phyloP scores from a whole-genome alignment of 2,888 invertebrate genomes.

The Megamerina dolium region DNA sequence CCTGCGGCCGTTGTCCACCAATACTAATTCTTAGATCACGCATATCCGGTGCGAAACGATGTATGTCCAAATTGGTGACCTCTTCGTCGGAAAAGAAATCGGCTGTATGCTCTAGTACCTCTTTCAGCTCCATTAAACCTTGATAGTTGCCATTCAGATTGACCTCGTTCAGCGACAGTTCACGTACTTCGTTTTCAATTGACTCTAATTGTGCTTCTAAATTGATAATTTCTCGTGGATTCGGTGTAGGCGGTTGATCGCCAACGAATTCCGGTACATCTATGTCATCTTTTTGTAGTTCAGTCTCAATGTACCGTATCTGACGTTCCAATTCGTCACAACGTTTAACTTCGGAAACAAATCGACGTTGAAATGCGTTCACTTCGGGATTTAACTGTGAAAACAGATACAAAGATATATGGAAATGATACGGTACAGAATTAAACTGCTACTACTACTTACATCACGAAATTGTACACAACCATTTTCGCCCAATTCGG shows the following conservation, averaged over 20 bases:
- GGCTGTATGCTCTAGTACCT: slow-evolving; percentile 88
- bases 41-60: slow-evolving; percentile 69
- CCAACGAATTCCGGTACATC: slow-evolving; percentile 60
- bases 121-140: slow-evolving; percentile 84
- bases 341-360: slow-evolving; percentile 74
- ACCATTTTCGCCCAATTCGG: slow-evolving; percentile 90
- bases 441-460: slow-evolving; percentile 16
- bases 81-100: slow-evolving; percentile 44
- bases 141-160: slow-evolving; percentile 86
- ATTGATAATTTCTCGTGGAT: slow-evolving; percentile 73
- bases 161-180: slow-evolving; percentile 87
- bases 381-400: slow-evolving; percentile 66
- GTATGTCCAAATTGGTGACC: slow-evolving; percentile 38
- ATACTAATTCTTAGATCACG: slow-evolving; percentile 50
- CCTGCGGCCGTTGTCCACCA: slow-evolving; percentile 32
- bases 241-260: slow-evolving; percentile 64
- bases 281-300: slow-evolving; percentile 70
- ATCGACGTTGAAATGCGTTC: slow-evolving; percentile 77
- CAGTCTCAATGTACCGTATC: slow-evolving; percentile 70
- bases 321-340: slow-evolving; percentile 83
- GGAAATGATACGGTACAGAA: not conserved
- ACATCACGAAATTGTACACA: slow-evolving; percentile 94
- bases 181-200: slow-evolving; percentile 89
- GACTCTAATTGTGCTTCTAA: slow-evolving; percentile 84
- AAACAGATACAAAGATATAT: not conserved